These are phyloP conservation scores for Urocolius indicus DNA, from an alignment of 2,113 vertebrate genomes.

Conservation along the genomic window DNA sequence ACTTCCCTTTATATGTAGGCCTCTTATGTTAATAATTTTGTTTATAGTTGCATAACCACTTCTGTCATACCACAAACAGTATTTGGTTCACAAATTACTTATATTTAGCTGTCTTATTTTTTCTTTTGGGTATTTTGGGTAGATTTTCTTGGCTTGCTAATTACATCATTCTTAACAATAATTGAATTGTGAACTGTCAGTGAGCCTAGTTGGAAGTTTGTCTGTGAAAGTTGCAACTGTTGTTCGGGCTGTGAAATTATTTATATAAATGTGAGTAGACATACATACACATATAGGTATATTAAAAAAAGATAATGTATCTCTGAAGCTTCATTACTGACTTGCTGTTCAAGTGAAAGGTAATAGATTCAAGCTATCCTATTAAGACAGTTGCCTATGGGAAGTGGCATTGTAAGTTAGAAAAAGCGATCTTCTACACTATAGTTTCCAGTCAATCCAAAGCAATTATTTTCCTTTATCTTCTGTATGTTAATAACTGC, in stretches of 20 bases:
- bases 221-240: background rate
- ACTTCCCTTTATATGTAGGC: background rate
- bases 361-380: background rate
- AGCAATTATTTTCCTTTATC: background rate
- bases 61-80: slow-evolving; percentile 37
- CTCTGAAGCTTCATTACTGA: background rate
- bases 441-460: background rate
- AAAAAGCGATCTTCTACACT: background rate
- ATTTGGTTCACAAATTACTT: slow-evolving; percentile 35
- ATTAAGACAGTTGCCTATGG: background rate
- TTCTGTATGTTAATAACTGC: background rate
- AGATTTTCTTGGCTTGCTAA: slow-evolving; percentile 1
- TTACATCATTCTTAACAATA: background rate
- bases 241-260: background rate
- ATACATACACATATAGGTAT: background rate
- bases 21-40: slow-evolving; percentile 52
- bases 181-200: background rate
- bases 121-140: slow-evolving; percentile 8
- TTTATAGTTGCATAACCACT: slow-evolving; percentile 53
- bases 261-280: background rate
- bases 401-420: background rate
- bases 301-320: background rate
- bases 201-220: background rate
- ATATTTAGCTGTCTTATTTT: slow-evolving; percentile 29
- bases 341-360: background rate